phyloP scores from a whole-genome alignment of 2,113 vertebrate species.

The Misgurnus mizolepis region DNA sequence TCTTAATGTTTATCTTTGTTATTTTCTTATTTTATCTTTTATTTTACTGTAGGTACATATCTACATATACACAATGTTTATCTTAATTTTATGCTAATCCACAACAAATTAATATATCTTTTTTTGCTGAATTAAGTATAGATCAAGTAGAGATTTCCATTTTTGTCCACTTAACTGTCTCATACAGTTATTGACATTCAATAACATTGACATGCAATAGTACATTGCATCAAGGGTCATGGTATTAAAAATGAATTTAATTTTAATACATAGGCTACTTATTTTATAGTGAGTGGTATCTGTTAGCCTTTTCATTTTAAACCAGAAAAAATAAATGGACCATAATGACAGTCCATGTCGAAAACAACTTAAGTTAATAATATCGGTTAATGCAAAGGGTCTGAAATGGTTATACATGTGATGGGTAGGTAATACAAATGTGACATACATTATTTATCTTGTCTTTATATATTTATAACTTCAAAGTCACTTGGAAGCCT shows the following conservation, averaged over 20 bases:
- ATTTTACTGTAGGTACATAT: background rate
- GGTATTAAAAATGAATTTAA: too few species aligned
- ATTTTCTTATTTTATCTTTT: background rate
- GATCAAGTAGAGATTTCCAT: too few species aligned
- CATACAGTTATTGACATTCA: too few species aligned
- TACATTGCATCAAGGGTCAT: too few species aligned
- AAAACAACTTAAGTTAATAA: conserved; percentile 23
- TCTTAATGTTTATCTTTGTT: background rate
- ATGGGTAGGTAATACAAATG: background rate
- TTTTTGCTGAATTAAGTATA: too few species aligned
- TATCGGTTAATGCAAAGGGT: conserved; percentile 15
- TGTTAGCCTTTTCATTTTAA: background rate
- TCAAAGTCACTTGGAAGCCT: background rate
- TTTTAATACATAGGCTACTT: too few species aligned
- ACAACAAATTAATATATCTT: background rate
- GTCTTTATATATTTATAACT: too few species aligned
- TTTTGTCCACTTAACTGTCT: too few species aligned
- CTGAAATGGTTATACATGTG: background rate
- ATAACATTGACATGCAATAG: too few species aligned
- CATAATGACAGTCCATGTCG: conserved; percentile 21
- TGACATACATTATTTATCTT: background rate
- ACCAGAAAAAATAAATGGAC: background rate
- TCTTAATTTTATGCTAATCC: background rate
- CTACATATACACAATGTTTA: conserved; percentile 7
- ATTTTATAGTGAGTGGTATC: too few species aligned